Evolutionary conservation across 2,113 vertebrate species (phyloP).

Genomic region (Triplophysa tibetana): DNA sequence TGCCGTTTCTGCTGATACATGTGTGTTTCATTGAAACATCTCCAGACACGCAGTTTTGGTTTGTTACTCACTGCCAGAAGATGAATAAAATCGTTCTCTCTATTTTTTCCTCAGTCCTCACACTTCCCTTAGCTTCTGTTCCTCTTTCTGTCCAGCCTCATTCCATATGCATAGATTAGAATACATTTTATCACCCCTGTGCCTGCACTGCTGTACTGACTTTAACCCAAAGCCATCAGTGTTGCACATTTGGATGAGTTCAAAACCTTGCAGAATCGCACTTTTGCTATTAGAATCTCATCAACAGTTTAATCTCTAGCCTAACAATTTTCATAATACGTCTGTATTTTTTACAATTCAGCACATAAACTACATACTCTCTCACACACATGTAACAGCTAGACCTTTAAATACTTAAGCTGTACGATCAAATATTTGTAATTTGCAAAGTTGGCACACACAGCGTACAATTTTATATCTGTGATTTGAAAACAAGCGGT

Average conservation of each 20-base stretch:
- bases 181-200: background rate
- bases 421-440: too few relatives aligned
- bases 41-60: constrained; percentile 4
- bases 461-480: too few relatives aligned
- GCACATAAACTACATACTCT: too few relatives aligned
- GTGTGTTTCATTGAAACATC: constrained; percentile 26
- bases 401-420: too few relatives aligned
- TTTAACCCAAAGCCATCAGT: background rate
- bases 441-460: too few relatives aligned
- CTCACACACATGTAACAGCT: background rate
- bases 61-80: background rate
- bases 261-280: background rate
- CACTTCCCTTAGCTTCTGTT: background rate
- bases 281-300: background rate
- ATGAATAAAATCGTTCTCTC: background rate
- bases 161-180: constrained; percentile 3
- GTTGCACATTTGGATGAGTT: background rate
- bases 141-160: constrained; percentile 1
- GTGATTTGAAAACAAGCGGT: too few relatives aligned
- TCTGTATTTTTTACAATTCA: background rate
- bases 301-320: background rate
- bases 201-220: background rate
- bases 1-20: constrained; percentile 33
- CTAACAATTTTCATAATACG: background rate
- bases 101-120: background rate